Percentiles rank a stretch among this genome's conserved stretches.
Conservation (phyloP, 2,888 invertebrate species). For the Plutella xylostella region DNA sequence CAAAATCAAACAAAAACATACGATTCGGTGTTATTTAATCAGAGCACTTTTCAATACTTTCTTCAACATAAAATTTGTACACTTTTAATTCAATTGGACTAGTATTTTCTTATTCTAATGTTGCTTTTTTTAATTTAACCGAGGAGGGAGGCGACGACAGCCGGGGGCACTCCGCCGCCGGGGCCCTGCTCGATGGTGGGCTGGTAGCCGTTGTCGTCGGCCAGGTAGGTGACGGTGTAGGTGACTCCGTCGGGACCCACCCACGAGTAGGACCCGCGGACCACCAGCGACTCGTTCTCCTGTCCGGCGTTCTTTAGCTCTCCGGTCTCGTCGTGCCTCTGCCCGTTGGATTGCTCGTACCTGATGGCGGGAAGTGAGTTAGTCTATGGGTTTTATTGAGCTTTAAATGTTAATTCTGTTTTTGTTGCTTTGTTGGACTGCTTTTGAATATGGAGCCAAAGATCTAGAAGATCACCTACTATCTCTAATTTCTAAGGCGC, state of each 20-base stretch:
- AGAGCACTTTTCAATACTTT: too few relatives aligned
- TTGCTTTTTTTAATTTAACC: constrained; percentile 34
- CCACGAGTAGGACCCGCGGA: constrained; percentile 62
- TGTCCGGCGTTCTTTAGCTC: constrained; percentile 58
- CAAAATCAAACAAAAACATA: too few relatives aligned
- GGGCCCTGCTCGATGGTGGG: constrained; percentile 46
- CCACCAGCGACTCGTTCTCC: constrained; percentile 61
- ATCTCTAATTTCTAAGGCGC: neutral
- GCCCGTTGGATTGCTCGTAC: constrained; percentile 66
- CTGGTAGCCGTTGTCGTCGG: constrained; percentile 70
- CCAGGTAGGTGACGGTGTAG: constrained; percentile 61
- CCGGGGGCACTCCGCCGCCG: constrained; percentile 34
- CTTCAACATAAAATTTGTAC: too few relatives aligned
- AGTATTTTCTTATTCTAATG: constrained; percentile 18
- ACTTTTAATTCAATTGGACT: constrained; percentile 20
- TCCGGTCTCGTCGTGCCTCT: constrained; percentile 54
- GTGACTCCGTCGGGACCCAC: constrained; percentile 56
- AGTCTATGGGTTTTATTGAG: neutral
- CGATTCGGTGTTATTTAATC: too few relatives aligned
- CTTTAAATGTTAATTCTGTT: neutral
- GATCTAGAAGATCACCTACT: neutral
- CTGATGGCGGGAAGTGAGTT: constrained; percentile 24
- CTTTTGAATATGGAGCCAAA: neutral
- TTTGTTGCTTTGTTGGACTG: neutral
- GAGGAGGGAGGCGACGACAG: constrained; percentile 40